Conservation (phyloP, 2,888 invertebrate species). For the Macrophya annulata region DNA sequence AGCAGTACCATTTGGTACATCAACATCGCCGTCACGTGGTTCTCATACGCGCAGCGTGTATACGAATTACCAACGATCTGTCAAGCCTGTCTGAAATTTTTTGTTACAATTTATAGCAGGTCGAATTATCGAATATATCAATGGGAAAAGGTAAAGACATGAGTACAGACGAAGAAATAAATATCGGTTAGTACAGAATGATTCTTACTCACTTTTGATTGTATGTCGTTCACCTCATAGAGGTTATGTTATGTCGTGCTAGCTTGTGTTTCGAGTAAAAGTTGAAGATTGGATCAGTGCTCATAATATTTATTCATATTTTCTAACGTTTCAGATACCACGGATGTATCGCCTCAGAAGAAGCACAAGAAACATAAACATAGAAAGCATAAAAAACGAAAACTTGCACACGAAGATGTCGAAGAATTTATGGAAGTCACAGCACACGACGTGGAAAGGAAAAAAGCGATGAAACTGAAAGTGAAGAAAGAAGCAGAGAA, state of each 20-base stretch:
- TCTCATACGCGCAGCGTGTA: no score
- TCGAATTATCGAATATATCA: background rate
- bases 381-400: conserved; percentile 83
- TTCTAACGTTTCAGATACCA: conserved; percentile 61
- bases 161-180: conserved; percentile 71
- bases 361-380: conserved; percentile 86
- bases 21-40: no score
- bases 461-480: conserved; percentile 81
- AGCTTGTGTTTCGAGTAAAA: background rate
- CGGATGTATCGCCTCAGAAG: conserved; percentile 80
- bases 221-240: background rate
- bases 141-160: conserved; percentile 72
- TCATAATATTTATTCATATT: background rate
- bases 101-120: background rate
- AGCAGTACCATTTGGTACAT: no score
- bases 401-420: conserved; percentile 82
- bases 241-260: conserved; percentile 22
- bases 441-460: conserved; percentile 79
- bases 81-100: background rate
- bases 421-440: conserved; percentile 81
- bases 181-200: conserved; percentile 63
- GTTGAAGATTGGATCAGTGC: background rate
- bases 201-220: background rate
- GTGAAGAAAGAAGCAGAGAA: conserved; percentile 81
- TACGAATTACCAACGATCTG: background rate